phyloP scores from a whole-genome alignment of 2,888 invertebrate genomes.

The Cerceris rybyensis region DNA sequence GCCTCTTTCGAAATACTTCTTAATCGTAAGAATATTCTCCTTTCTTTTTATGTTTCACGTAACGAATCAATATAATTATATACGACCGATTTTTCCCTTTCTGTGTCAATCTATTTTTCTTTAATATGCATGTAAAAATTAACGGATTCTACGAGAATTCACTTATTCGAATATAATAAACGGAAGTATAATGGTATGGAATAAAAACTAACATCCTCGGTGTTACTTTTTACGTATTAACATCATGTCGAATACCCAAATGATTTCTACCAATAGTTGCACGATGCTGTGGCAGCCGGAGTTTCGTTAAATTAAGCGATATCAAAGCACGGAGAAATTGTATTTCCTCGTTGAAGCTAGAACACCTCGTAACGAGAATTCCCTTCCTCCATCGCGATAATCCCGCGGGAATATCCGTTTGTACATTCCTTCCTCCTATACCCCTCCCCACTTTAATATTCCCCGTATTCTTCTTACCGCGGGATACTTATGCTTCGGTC shows the following conservation, averaged over 20 bases:
- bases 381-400: slow-evolving; percentile 22
- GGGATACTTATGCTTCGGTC: slow-evolving; percentile 18
- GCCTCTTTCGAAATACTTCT: background rate
- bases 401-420: background rate
- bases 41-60: background rate
- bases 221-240: background rate
- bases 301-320: background rate
- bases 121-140: no score
- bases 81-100: no score
- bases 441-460: background rate
- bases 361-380: background rate
- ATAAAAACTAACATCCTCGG: no score
- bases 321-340: background rate
- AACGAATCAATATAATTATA: no score
- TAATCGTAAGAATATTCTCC: background rate
- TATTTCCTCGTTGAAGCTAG: background rate
- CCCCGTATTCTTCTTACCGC: slow-evolving; percentile 10
- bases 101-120: no score
- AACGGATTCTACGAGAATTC: no score
- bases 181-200: no score
- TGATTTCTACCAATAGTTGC: background rate
- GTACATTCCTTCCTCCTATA: background rate
- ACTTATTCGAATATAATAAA: no score
- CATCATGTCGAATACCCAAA: background rate
- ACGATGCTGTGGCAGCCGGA: background rate